These are phyloP conservation scores for Belonocnema kinseyi DNA, from an alignment of 1,140 invertebrate species.

Conservation along the genomic window DNA sequence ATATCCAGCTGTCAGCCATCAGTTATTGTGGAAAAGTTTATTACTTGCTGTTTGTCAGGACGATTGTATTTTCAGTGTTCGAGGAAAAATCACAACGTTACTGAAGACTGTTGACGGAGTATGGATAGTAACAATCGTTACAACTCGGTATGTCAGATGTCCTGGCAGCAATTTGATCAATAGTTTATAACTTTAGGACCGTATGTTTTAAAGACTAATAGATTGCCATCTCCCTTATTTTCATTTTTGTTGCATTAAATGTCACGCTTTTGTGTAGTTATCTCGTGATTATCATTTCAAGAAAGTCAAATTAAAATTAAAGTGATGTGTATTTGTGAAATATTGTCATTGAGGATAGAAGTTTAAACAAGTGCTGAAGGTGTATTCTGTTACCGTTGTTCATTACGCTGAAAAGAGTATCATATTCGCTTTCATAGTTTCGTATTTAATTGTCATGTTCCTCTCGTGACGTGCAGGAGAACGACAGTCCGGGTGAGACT, in stretches of 20 bases:
- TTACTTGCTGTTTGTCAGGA: neutral
- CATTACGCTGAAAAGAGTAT: neutral
- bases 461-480: neutral
- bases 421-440: neutral
- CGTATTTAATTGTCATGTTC: neutral
- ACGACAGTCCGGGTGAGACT: slow-evolving; percentile 38
- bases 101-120: slow-evolving; percentile 27
- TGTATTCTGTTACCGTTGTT: neutral
- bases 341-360: no score
- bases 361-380: no score
- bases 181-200: slow-evolving; percentile 27
- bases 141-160: slow-evolving; percentile 59
- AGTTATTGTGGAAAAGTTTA: slow-evolving; percentile 55
- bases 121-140: slow-evolving; percentile 58
- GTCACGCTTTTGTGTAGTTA: no score
- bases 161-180: slow-evolving; percentile 1
- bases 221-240: no score
- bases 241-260: no score
- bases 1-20: slow-evolving; percentile 66
- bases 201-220: neutral
- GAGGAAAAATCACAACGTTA: slow-evolving; percentile 28
- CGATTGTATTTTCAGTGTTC: neutral
- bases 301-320: no score
- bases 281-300: no score
- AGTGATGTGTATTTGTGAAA: no score